These are phyloP conservation scores for Dipodomys ordii DNA, from an alignment of 2,113 vertebrate species.

Conservation along the genomic window DNA sequence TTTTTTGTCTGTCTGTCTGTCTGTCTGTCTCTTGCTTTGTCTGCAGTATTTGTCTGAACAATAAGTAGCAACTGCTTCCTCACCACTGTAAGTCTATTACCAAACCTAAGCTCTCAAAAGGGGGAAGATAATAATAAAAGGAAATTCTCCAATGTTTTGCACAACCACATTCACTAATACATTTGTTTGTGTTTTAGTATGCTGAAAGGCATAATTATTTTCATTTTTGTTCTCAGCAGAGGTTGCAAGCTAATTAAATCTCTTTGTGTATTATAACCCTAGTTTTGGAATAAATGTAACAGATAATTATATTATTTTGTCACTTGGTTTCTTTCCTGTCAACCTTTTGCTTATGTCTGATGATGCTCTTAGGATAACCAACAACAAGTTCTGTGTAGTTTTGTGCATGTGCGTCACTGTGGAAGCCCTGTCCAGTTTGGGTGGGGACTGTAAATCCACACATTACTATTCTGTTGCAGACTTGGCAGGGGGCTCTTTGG, in stretches of 20 bases:
- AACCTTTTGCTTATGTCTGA: background rate
- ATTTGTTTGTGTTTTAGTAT: conserved; percentile 50
- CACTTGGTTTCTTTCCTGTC: conserved; percentile 38
- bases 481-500: background rate
- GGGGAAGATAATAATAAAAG: background rate
- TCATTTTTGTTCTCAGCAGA: conserved; percentile 44
- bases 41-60: conserved; percentile 14
- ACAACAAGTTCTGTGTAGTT: background rate
- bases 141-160: conserved; percentile 40
- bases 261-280: background rate
- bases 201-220: conserved; percentile 46
- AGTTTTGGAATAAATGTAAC: background rate
- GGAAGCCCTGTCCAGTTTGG: background rate
- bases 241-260: background rate
- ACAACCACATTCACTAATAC: conserved; percentile 48
- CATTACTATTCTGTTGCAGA: too few species aligned
- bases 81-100: conserved; percentile 46
- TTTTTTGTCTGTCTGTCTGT: background rate
- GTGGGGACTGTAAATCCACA: background rate
- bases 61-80: conserved; percentile 47
- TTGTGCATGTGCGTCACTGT: background rate
- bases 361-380: background rate
- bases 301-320: conserved; percentile 38
- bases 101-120: conserved; percentile 47
- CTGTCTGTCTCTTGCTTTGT: background rate